Conservation (phyloP, 2,113 vertebrate genomes). For the Bucco capensis region DNA sequence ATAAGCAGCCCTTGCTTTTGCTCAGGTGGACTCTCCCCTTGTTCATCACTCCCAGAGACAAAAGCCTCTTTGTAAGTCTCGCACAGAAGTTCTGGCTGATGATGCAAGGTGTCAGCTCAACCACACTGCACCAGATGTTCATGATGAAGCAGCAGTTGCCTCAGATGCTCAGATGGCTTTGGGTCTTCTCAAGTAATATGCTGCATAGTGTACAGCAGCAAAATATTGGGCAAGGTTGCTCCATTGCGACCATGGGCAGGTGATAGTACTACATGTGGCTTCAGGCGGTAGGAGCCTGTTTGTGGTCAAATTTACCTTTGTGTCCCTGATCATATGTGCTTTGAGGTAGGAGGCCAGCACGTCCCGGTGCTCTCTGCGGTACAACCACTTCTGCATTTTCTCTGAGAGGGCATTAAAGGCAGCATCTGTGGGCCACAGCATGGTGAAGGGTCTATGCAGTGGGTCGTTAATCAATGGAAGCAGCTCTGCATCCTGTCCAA, state of each 20-base stretch:
- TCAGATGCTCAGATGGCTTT: background rate
- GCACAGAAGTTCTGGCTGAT: background rate
- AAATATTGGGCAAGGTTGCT: background rate
- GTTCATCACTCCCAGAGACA: background rate
- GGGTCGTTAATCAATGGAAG: constrained; percentile 72
- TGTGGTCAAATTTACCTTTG: constrained; percentile 66
- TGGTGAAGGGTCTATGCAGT: constrained; percentile 83
- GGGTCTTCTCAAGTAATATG: background rate
- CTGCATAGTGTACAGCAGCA: background rate
- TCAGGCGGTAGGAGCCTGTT: background rate
- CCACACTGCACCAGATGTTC: background rate
- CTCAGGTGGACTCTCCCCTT: background rate
- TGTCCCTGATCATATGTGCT: constrained; percentile 83
- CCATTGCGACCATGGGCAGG: background rate
- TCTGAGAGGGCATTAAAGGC: constrained; percentile 77
- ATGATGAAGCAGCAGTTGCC: accelerated
- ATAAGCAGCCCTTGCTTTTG: background rate
- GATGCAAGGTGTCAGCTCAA: background rate
- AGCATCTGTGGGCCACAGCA: constrained; percentile 90
- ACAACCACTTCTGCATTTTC: constrained; percentile 81
- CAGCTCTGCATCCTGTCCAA: constrained; percentile 77
- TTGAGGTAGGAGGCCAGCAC: constrained; percentile 82
- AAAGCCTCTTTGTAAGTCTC: background rate
- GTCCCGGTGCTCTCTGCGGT: constrained; percentile 80
- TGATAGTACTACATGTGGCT: background rate